Percentiles rank a stretch among this genome's conserved stretches.
Evolutionary conservation across 2,113 vertebrate genomes (phyloP).

Genomic region (Sapajus apella): DNA sequence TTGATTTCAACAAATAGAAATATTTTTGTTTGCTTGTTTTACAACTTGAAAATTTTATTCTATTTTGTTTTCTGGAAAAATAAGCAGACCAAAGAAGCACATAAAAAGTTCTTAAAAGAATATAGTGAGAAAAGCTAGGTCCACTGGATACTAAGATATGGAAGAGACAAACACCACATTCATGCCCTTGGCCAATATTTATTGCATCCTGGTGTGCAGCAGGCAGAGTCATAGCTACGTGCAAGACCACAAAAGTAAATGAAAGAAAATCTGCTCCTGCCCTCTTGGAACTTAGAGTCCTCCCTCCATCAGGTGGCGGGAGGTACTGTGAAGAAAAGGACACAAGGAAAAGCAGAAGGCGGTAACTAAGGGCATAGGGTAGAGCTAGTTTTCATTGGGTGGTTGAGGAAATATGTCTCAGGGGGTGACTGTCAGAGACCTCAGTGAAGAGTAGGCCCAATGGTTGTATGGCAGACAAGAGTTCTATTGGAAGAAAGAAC

Average conservation of each 20-base stretch:
- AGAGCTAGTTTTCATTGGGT: background rate
- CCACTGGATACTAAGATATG: background rate
- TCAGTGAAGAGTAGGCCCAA: background rate
- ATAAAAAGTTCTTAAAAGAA: background rate
- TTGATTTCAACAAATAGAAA: background rate
- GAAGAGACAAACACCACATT: too few relatives aligned
- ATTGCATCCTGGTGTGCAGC: background rate
- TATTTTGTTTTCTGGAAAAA: background rate
- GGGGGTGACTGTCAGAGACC: background rate
- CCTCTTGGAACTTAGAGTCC: background rate
- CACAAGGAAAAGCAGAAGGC: background rate
- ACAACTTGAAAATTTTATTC: background rate
- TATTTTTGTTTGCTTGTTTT: background rate
- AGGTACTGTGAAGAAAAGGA: background rate
- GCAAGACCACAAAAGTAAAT: too few relatives aligned
- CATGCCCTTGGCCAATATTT: too few relatives aligned
- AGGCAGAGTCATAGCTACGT: fast-evolving
- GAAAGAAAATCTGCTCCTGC: background rate
- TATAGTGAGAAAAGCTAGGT: background rate
- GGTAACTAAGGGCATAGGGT: fast-evolving
- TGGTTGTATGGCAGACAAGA: background rate
- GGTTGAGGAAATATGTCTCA: background rate
- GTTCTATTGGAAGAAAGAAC: background rate
- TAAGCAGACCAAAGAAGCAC: background rate
- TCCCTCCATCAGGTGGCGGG: too few relatives aligned